Evolutionary conservation across 2,888 invertebrate genomes (phyloP), one percentile per base, ranked within the genome.

Genomic region (Eudasyphora cyanicolor): DNA sequence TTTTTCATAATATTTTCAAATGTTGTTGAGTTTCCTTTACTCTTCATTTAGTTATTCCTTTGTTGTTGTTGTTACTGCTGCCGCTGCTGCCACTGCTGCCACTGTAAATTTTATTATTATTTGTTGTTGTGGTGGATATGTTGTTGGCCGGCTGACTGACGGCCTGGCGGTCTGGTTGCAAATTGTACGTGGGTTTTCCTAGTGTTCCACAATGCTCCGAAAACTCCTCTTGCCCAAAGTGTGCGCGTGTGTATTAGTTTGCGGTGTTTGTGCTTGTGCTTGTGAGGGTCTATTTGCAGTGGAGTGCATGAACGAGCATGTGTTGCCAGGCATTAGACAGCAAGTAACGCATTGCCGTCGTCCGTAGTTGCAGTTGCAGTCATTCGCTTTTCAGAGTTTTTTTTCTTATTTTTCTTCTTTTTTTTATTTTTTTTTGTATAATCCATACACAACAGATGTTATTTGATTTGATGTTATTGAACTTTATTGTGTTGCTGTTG

Each of bases 401-500:
- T 67, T 12, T 12, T 45, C n/a, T n/a, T n/a, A 49, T 29, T 38
- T 57, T 76, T 70, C 57, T 74, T 8, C 35, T 17, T 17, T 62
- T 7, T 3, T 35, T 19, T 54, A 24, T 24, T 54, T 73, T 69
- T 62, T 70, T 62, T 64, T 71, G 42, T 80, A 76, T 77, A 80
- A 80, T 80, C 70, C 75, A 78, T n/a, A 60, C 86, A 87, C 86
- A 87, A 86, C 88, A 84, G 82, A 85, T 87, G 88, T 86, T 86
- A 86, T 85, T 86, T 88, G 87, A 88, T 89, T 87, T 87, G 88
- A 88, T 88, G 90, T 90, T 90, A 90, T 89, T 90, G 90, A 90
- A 90, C 90, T 90, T 88, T 87, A 87, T 79, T 85, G 82, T 79
- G 80, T 60, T 62, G 49, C 35, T 29, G 27, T 7, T 76, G 21